Conservation (phyloP, 2,888 invertebrate species). For the Chymomyza amoena region DNA sequence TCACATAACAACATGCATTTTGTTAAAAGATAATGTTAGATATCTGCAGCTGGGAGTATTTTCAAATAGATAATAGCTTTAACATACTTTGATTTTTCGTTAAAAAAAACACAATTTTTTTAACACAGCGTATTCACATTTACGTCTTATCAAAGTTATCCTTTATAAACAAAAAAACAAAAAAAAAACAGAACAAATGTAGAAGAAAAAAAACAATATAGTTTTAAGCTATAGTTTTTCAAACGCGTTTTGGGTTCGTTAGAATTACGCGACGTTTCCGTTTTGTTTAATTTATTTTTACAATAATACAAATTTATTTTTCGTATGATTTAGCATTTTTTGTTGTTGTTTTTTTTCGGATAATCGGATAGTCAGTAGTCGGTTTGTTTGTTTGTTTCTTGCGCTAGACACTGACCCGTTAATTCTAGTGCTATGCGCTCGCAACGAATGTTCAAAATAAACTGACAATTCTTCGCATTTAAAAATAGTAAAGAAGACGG, state of each 20-base stretch:
- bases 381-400: background rate
- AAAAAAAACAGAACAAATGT: constrained; percentile 6
- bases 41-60: background rate
- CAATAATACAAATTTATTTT: constrained; percentile 16
- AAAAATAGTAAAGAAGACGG: constrained; percentile 62
- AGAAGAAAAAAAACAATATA: background rate
- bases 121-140: constrained; percentile 17
- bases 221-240: background rate
- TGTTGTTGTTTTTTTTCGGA: background rate
- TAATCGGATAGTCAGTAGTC: background rate
- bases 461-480: constrained; percentile 62
- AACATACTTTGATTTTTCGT: background rate
- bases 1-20: background rate
- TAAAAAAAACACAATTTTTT: background rate
- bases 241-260: constrained; percentile 2
- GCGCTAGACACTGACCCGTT: constrained; percentile 36
- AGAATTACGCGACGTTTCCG: constrained; percentile 1
- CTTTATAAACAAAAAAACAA: constrained; percentile 20
- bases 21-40: too few species aligned
- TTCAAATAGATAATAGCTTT: background rate
- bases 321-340: background rate
- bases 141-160: background rate
- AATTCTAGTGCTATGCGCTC: constrained; percentile 51
- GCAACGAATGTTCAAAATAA: constrained; percentile 66
- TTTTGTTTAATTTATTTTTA: constrained; percentile 21